A percentile compares a stretch with the other conserved stretches of the same genome.
phyloP scores from a whole-genome alignment of 2,113 vertebrate species.

The Myotis yumanensis region DNA sequence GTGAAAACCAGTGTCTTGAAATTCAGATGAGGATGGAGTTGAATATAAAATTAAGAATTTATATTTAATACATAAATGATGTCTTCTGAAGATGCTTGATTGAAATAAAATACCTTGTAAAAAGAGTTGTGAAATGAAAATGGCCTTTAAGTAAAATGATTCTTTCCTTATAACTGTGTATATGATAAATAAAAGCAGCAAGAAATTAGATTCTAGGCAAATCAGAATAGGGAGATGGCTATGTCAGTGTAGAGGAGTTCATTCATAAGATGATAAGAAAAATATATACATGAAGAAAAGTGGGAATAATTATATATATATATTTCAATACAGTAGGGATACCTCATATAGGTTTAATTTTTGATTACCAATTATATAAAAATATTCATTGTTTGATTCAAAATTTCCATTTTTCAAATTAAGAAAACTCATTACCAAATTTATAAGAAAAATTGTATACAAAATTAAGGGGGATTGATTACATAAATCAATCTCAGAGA shows the following conservation, averaged over 20 bases:
- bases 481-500: not conserved
- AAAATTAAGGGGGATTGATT: constrained; percentile 32
- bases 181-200: not conserved
- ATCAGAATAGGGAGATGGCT: not conserved
- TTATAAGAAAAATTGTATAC: not conserved
- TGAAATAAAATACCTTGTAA: constrained; percentile 15
- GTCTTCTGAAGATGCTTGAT: not conserved
- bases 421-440: constrained; percentile 31
- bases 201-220: constrained; percentile 6
- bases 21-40: not conserved
- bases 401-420: constrained; percentile 49
- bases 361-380: not conserved
- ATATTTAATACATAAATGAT: not conserved
- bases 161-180: not conserved
- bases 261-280: not conserved
- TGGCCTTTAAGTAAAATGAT: not conserved
- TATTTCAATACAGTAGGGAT: not conserved
- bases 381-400: not conserved
- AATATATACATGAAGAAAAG: not conserved
- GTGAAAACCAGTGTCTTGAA: not conserved
- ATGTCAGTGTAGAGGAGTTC: not conserved
- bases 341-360: constrained; percentile 9
- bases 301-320: not conserved
- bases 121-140: not conserved
- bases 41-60: not conserved